A percentile compares a stretch with the other conserved stretches of the same genome.
Evolutionary conservation across 2,797 vertebrate genomes (phyloP).

Genomic region (Ctenochaetus hawaiiensis): DNA sequence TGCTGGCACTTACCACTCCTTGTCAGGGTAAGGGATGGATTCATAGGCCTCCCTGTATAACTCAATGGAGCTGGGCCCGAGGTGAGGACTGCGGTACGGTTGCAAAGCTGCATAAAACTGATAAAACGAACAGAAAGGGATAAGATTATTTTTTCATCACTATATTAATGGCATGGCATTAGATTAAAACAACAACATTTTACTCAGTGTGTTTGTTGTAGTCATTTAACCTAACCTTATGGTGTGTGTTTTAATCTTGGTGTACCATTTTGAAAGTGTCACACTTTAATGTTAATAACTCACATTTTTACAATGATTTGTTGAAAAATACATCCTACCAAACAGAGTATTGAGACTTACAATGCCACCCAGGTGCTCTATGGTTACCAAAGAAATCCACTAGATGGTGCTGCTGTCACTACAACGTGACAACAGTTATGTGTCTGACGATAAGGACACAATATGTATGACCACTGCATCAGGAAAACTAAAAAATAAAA

Average conservation of each 20-base stretch:
- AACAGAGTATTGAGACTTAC: too few species aligned
- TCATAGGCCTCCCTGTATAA: conserved; percentile 80
- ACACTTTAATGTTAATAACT: too few species aligned
- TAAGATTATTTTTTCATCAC: neutral
- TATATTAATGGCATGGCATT: neutral
- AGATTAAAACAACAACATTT: neutral
- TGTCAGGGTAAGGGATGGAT: conserved; percentile 83
- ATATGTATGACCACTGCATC: too few species aligned
- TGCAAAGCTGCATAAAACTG: conserved; percentile 79
- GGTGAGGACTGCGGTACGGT: conserved; percentile 64
- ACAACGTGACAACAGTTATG: too few species aligned
- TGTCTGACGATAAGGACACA: too few species aligned
- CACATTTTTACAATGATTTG: too few species aligned
- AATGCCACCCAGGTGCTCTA: too few species aligned
- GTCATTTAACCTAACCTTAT: neutral
- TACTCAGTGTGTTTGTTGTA: neutral
- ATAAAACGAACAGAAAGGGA: conserved; percentile 13
- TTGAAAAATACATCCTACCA: too few species aligned
- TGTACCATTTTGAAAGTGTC: too few species aligned
- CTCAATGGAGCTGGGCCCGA: conserved; percentile 54
- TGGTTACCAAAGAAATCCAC: too few species aligned
- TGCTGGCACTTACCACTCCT: conserved; percentile 86
- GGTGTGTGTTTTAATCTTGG: neutral
- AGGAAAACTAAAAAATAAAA: too few species aligned
- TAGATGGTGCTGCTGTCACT: too few species aligned